Evolutionary conservation across 2,888 invertebrate genomes (phyloP).

Genomic region (Monoplex corrugatus): DNA sequence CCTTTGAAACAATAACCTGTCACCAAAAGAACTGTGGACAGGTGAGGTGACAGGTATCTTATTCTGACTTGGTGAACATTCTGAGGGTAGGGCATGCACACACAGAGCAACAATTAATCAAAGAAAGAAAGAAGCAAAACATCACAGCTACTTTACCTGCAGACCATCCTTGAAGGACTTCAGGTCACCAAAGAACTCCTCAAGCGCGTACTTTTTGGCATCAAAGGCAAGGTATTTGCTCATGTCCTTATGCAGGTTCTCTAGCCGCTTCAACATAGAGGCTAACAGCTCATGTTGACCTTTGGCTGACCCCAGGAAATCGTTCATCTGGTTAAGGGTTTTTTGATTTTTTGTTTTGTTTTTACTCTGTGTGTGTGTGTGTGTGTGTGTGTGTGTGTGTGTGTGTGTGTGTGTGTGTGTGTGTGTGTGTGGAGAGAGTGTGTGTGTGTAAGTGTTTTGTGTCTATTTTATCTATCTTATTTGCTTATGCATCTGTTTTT

Average conservation of each 20-base stretch:
- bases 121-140: background rate
- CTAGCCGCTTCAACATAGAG: conserved; percentile 97
- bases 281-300: conserved; percentile 93
- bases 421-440: too few relatives aligned
- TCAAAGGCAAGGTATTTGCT: conserved; percentile 96
- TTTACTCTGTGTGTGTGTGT: too few relatives aligned
- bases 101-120: conserved; percentile 2
- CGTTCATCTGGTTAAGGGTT: conserved; percentile 81
- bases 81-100: background rate
- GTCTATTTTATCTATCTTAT: too few relatives aligned
- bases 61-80: too few relatives aligned
- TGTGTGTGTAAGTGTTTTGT: too few relatives aligned
- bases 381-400: too few relatives aligned
- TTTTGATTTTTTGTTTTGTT: background rate
- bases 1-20: too few relatives aligned
- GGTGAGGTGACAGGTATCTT: too few relatives aligned
- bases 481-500: too few relatives aligned
- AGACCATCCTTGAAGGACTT: conserved; percentile 97
- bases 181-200: conserved; percentile 97
- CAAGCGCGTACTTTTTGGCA: conserved; percentile 94
- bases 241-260: conserved; percentile 90
- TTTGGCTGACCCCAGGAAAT: conserved; percentile 90
- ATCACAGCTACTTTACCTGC: conserved; percentile 71
- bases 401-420: too few relatives aligned
- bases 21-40: too few relatives aligned